Evolutionary conservation across 2,113 vertebrate species (phyloP).

Genomic region (Otus sunia): DNA sequence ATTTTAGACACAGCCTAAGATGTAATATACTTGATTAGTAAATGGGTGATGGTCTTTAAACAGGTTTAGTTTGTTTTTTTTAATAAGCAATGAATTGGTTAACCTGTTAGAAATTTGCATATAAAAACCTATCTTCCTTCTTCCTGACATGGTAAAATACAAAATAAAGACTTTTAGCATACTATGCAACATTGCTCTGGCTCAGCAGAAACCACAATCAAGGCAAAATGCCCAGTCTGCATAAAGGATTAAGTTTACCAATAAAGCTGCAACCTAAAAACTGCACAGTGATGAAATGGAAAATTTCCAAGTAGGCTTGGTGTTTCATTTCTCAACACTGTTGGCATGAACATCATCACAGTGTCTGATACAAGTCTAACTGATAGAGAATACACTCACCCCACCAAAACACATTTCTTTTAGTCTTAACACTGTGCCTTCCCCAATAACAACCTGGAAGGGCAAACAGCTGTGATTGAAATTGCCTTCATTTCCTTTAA

Average conservation of each 20-base stretch:
- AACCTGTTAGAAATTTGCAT: background rate
- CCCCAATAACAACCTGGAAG: background rate
- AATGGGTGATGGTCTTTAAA: background rate
- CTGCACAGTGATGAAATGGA: background rate
- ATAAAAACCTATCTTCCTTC: background rate
- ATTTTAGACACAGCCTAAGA: background rate
- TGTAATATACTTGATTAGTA: background rate
- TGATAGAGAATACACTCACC: background rate
- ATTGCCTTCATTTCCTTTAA: background rate
- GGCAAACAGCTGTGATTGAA: background rate
- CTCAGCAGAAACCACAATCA: background rate
- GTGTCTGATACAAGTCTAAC: background rate
- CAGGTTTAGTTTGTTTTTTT: background rate
- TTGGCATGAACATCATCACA: background rate
- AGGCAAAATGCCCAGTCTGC: background rate
- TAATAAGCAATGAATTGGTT: background rate
- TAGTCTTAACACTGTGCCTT: background rate
- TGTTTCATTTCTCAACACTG: background rate
- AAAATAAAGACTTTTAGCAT: background rate
- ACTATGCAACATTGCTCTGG: background rate
- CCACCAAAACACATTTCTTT: background rate
- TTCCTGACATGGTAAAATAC: background rate
- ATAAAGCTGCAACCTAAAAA: background rate
- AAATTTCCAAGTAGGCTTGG: background rate
- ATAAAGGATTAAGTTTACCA: background rate